Conservation (phyloP, 92 coral and sea anemone species). For the Palythoa grandiflora region DNA sequence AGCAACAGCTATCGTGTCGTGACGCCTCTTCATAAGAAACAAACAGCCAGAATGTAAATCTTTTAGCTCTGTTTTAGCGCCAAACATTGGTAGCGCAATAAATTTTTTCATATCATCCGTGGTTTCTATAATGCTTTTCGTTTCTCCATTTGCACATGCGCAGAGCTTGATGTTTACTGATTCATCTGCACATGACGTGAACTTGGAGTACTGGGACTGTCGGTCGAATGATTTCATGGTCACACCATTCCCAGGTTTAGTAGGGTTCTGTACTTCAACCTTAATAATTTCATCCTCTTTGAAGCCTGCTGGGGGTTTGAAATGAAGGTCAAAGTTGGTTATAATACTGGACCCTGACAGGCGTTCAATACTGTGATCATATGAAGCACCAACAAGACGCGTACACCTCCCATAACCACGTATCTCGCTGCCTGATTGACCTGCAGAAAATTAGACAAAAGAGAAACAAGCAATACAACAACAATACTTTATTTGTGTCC, state of each 20-base stretch:
- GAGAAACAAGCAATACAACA: not conserved
- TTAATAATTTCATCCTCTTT: constrained; percentile 32
- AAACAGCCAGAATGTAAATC: constrained; percentile 59
- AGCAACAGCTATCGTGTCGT: constrained; percentile 48
- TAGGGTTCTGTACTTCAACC: constrained; percentile 12
- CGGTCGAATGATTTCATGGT: constrained; percentile 44
- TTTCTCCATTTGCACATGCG: constrained; percentile 27
- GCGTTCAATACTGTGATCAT: constrained; percentile 36
- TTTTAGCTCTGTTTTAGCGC: constrained; percentile 41
- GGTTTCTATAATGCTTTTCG: constrained; percentile 14
- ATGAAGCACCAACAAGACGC: constrained; percentile 25
- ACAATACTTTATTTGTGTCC: no score
- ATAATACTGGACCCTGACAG: constrained; percentile 17
- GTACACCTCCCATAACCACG: constrained; percentile 48
- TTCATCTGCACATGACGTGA: constrained; percentile 21
- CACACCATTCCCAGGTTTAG: constrained; percentile 18
- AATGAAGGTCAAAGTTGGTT: not conserved
- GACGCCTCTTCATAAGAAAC: constrained; percentile 59
- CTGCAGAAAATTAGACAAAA: not conserved
- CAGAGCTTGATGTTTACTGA: constrained; percentile 26
- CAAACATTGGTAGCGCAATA: constrained; percentile 52
- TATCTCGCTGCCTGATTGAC: constrained; percentile 13
- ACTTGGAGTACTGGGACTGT: constrained; percentile 21
- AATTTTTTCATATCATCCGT: constrained; percentile 30
- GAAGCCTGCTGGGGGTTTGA: constrained; percentile 19